Conservation (phyloP, 2,113 vertebrate genomes). For the Leucopternis melanops region DNA sequence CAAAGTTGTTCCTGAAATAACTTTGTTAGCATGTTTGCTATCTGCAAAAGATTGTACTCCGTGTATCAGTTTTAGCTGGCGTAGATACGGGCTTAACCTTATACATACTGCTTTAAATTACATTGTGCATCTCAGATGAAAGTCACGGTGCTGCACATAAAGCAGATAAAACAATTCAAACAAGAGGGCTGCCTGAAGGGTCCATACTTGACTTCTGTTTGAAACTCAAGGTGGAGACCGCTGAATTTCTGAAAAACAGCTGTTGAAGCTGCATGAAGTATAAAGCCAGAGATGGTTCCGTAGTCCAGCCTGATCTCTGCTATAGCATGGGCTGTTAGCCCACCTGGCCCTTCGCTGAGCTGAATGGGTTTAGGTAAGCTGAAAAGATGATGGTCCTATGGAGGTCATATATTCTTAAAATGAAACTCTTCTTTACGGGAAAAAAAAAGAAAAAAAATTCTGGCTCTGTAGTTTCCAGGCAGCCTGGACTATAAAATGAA, state of each 20-base stretch:
- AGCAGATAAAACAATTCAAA: neutral
- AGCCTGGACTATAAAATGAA: too few species aligned
- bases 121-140: neutral
- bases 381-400: neutral
- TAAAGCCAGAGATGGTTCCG: neutral
- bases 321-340: neutral
- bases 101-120: neutral
- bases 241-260: neutral
- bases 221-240: neutral
- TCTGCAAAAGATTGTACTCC: neutral
- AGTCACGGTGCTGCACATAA: neutral
- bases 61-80: neutral
- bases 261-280: neutral
- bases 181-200: neutral
- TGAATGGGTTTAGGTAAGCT: neutral
- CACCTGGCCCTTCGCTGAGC: neutral
- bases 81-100: neutral
- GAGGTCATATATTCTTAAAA: too few species aligned
- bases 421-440: too few species aligned
- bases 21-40: neutral
- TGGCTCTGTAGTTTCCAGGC: too few species aligned
- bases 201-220: neutral
- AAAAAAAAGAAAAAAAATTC: too few species aligned
- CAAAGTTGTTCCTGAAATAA: neutral
- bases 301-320: neutral